Base-by-base conservation (phyloP, 2,888 invertebrate species). In the Drosophila pegasa region DNA sequence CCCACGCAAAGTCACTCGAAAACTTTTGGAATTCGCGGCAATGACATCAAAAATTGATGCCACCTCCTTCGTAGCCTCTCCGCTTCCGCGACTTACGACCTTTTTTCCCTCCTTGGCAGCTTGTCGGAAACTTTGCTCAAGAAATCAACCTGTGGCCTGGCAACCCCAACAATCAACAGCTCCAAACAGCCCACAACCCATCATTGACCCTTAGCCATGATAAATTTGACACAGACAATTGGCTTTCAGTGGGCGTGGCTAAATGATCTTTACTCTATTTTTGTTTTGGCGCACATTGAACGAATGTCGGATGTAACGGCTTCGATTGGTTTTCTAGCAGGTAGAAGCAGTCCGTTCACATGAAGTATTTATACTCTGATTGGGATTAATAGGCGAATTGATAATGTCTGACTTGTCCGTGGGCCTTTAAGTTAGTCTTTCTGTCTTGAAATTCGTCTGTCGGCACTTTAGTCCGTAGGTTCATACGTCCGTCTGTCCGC, bases 31-130 rank as follows among this genome's bases (percentile, higher is more conserved):
- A 75, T 56, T 87, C 65, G 63, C 65, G 59, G 57, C 67, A 84
- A 71, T 78, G 75, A 63, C 87, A 87, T 87, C 61, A 78, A 80
- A 81, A 64, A 84, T 81, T 47, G 62, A 78, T 81, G 78, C 65
- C 43, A 16, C 43, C 43, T 45, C 5, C 43, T 25, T 43, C 22
- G 40, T 6, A 20, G 7, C 6, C 8, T 14, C 14, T 14, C n/a
- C n/a, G 2, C 22, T 8, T 8, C 2, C 25, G n/a, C 25, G n/a
- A 2, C 43, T 16, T 12, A 41, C 80, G 80, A 72, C 82, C 80
- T 85, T 71, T 67, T 5, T 12, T 22, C 16, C 20, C 14, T n/a
- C 9, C 14, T 31, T 29, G 38, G 31, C 64, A 50, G 64, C 66
- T 77, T 84, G 79, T 71, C 57, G 66, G 35, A 66, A 80, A 74